phyloP scores from a whole-genome alignment of 2,797 vertebrate genomes.

The Moxostoma hubbsi region DNA sequence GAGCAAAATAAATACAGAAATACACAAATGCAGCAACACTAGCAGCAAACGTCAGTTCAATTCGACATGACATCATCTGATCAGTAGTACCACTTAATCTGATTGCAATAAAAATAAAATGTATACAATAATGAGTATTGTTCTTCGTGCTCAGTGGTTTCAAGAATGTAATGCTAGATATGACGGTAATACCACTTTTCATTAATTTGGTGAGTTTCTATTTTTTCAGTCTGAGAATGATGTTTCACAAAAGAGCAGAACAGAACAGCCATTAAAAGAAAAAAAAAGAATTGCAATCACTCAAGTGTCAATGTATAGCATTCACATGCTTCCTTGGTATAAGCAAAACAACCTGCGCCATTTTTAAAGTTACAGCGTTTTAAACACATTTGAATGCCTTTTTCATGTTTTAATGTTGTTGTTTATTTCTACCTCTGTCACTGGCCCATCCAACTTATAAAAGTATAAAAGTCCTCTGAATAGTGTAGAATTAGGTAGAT shows the following conservation, averaged over 20 bases:
- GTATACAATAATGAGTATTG: constrained; percentile 50
- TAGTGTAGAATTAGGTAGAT: constrained; percentile 17
- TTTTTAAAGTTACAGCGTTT: constrained; percentile 40
- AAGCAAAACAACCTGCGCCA: constrained; percentile 43
- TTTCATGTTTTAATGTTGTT: constrained; percentile 10
- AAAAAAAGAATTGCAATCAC: constrained; percentile 73
- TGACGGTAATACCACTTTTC: constrained; percentile 29
- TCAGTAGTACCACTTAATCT: constrained; percentile 59
- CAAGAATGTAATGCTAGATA: constrained; percentile 15
- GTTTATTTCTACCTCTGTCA: constrained; percentile 23
- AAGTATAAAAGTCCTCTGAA: constrained; percentile 16
- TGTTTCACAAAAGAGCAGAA: constrained; percentile 43
- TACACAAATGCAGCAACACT: constrained; percentile 63
- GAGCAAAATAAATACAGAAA: constrained; percentile 65
- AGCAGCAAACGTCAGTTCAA: constrained; percentile 63
- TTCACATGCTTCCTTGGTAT: constrained; percentile 76
- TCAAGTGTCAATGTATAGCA: constrained; percentile 80
- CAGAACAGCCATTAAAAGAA: constrained; percentile 62
- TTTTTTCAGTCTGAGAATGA: constrained; percentile 41
- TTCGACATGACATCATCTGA: constrained; percentile 55
- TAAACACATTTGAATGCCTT: constrained; percentile 10
- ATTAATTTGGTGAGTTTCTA: constrained; percentile 41
- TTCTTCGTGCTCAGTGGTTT: constrained; percentile 33
- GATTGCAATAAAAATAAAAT: constrained; percentile 58
- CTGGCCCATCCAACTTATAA: constrained; percentile 13